phyloP scores from a whole-genome alignment of 2,888 invertebrate species.

The Cacoxenus indagator region DNA sequence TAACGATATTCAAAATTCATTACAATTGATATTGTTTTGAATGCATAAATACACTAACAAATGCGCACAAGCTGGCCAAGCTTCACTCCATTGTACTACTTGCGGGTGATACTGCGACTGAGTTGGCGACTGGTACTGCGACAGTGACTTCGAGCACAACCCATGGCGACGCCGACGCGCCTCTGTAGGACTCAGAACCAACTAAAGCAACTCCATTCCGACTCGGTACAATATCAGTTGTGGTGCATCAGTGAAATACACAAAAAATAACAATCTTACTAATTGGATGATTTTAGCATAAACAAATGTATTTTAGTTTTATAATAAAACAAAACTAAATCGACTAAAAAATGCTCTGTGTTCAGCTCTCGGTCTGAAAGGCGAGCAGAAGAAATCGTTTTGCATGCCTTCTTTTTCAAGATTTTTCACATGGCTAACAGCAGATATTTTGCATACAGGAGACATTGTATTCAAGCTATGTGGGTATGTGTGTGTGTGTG shows the following conservation, averaged over 20 bases:
- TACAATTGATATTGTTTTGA: conserved; percentile 69
- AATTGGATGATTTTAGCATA: conserved; percentile 72
- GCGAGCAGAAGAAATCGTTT: conserved; percentile 53
- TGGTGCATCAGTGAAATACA: conserved; percentile 62
- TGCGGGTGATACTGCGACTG: conserved; percentile 9
- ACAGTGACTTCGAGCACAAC: conserved; percentile 25
- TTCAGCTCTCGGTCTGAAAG: conserved; percentile 39
- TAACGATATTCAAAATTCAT: conserved; percentile 70
- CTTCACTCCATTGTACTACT: conserved; percentile 23
- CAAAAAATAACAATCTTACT: conserved; percentile 71
- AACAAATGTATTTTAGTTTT: conserved; percentile 71
- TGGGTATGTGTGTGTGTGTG: not conserved
- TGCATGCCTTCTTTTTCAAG: conserved; percentile 49
- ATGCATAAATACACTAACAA: conserved; percentile 64
- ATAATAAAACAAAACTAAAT: conserved; percentile 47
- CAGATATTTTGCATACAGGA: not conserved
- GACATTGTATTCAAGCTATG: not conserved
- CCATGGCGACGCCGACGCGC: not conserved
- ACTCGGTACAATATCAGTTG: conserved; percentile 46
- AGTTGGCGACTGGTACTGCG: conserved; percentile 20
- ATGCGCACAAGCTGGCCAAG: conserved; percentile 46
- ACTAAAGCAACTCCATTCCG: not conserved
- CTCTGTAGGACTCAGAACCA: not conserved
- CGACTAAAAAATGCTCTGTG: conserved; percentile 17
- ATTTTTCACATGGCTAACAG: conserved; percentile 32